phyloP scores from a whole-genome alignment of 1,140 invertebrate genomes.

The Eufriesea mexicana region DNA sequence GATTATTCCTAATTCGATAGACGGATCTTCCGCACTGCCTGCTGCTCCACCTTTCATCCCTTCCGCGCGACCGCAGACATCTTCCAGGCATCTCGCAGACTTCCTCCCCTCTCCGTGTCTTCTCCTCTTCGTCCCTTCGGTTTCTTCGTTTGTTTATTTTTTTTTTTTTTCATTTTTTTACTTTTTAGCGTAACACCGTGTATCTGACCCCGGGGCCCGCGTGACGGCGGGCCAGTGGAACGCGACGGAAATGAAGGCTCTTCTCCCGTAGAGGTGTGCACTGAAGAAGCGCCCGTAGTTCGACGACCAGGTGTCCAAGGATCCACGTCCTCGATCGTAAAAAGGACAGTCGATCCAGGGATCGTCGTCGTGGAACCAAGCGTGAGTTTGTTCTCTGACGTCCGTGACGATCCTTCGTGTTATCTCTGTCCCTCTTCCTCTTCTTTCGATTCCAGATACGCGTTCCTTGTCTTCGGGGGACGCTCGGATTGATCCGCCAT shows the following conservation, averaged over 20 bases:
- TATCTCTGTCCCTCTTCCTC: neutral
- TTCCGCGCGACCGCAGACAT: neutral
- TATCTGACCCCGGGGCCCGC: neutral
- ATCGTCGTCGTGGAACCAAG: neutral
- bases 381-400: neutral
- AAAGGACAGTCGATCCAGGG: no score
- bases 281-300: neutral
- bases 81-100: no score
- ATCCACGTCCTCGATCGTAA: neutral
- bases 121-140: no score
- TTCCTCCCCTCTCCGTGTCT: no score
- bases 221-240: neutral
- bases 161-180: neutral
- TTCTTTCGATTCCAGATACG: neutral
- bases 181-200: neutral
- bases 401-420: neutral
- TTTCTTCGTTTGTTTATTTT: no score
- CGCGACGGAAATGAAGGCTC: constrained; percentile 10
- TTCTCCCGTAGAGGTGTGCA: neutral
- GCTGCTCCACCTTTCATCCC: neutral
- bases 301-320: neutral
- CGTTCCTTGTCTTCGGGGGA: neutral
- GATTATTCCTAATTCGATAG: constrained; percentile 16
- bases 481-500: neutral
- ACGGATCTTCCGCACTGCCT: neutral